phyloP scores from a whole-genome alignment of 2,888 invertebrate species.

The Platycnemis pennipes region DNA sequence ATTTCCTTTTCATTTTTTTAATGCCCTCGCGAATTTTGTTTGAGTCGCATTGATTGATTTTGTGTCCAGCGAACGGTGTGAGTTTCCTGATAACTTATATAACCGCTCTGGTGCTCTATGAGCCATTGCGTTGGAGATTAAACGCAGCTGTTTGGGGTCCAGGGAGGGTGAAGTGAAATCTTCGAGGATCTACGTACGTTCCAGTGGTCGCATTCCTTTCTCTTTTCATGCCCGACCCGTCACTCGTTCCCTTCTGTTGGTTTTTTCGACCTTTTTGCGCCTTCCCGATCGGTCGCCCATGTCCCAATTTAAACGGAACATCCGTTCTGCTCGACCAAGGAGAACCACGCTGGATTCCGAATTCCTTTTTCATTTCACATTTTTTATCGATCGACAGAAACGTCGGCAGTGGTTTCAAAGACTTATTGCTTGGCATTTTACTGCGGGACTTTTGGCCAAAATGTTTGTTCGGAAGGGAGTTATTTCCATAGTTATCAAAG shows the following conservation, averaged over 20 bases:
- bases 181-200: neutral
- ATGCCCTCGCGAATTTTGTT: neutral
- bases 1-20: too few relatives aligned
- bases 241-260: neutral
- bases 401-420: neutral
- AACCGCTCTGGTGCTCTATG: neutral
- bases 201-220: neutral
- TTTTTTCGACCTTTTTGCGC: constrained; percentile 6
- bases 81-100: neutral
- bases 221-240: constrained; percentile 12
- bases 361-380: neutral
- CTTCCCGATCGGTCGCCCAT: constrained; percentile 47
- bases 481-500: too few relatives aligned
- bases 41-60: neutral
- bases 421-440: neutral
- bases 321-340: constrained; percentile 53
- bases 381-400: neutral
- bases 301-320: constrained; percentile 62
- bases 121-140: neutral
- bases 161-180: constrained; percentile 25
- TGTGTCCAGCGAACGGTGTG: too few relatives aligned
- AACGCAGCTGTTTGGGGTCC: neutral
- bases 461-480: neutral
- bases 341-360: constrained; percentile 6
- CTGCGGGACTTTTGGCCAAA: neutral